A percentile compares a stretch with the other conserved stretches of the same genome.
Evolutionary conservation across 2,888 invertebrate genomes (phyloP).

Genomic region (Meteorus colon): DNA sequence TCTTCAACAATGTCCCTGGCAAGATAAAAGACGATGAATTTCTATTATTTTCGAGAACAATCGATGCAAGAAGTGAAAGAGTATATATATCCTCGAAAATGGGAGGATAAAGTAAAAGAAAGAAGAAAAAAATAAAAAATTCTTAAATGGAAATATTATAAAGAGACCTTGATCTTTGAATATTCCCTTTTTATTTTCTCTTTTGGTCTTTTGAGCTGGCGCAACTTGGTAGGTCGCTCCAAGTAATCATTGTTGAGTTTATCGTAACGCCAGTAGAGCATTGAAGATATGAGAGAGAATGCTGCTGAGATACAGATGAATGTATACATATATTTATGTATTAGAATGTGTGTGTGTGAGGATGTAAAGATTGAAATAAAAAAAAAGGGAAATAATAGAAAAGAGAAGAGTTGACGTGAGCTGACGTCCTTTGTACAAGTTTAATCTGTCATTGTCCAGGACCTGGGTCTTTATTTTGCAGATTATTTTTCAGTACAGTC

Average conservation of each 20-base stretch:
- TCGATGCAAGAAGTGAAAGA: conserved; percentile 11
- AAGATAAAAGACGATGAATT: conserved; percentile 26
- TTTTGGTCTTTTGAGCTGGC: not conserved
- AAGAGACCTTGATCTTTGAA: conserved; percentile 38
- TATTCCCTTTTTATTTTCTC: conserved; percentile 24
- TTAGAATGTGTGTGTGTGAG: not conserved
- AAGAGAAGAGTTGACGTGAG: conserved; percentile 46
- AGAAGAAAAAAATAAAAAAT: conserved; percentile 15
- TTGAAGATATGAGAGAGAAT: conserved; percentile 28
- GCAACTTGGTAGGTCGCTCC: conserved; percentile 37
- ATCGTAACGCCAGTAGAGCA: conserved; percentile 50
- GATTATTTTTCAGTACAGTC: conserved; percentile 52
- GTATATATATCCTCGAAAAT: not conserved
- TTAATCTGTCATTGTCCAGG: conserved; percentile 68
- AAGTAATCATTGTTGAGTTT: conserved; percentile 58
- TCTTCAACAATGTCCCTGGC: conserved; percentile 1
- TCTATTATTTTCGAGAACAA: conserved; percentile 20
- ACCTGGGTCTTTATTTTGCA: conserved; percentile 67
- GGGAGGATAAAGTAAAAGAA: not conserved
- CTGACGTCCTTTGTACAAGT: conserved; percentile 66
- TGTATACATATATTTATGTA: not conserved
- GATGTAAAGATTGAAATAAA: conserved; percentile 48
- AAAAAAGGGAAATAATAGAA: conserved; percentile 48
- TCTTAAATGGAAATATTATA: conserved; percentile 36
- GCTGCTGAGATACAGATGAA: conserved; percentile 35